Percentiles rank a stretch among this genome's conserved stretches.
Evolutionary conservation across 2,888 invertebrate genomes (phyloP).

Genomic region (Aphrophora alni): DNA sequence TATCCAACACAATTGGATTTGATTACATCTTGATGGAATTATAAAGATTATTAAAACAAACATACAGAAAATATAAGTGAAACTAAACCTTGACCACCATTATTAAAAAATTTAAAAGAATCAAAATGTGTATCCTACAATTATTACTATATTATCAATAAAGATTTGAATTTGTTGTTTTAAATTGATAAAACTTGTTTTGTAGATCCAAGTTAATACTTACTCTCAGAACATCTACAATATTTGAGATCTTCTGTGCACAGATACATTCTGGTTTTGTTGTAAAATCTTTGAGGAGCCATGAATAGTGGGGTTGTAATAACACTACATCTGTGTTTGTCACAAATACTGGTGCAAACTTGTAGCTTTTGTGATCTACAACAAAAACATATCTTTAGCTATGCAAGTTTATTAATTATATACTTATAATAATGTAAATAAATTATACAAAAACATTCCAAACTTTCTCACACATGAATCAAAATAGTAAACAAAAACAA

Average conservation of each 20-base stretch:
- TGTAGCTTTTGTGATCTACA: background rate
- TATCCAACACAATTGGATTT: too few relatives aligned
- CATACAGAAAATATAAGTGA: background rate
- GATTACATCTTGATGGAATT: too few relatives aligned
- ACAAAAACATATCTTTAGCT: background rate
- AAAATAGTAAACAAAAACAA: too few relatives aligned
- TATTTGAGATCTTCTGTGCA: background rate
- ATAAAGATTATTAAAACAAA: too few relatives aligned
- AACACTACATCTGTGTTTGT: background rate
- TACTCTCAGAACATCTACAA: background rate
- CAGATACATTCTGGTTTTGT: background rate
- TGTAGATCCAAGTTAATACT: background rate
- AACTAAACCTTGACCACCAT: too few relatives aligned
- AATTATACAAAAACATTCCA: too few relatives aligned
- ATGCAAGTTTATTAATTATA: too few relatives aligned
- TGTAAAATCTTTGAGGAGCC: constrained; percentile 32
- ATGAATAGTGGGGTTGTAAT: constrained; percentile 27
- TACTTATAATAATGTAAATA: too few relatives aligned
- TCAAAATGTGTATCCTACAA: too few relatives aligned
- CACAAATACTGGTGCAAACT: background rate
- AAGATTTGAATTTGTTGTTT: background rate
- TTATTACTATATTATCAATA: background rate
- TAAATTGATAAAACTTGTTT: too few relatives aligned
- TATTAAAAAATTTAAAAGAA: too few relatives aligned
- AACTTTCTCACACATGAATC: too few relatives aligned